phyloP scores from a whole-genome alignment of 2,113 vertebrate species.

The Rattus rattus region DNA sequence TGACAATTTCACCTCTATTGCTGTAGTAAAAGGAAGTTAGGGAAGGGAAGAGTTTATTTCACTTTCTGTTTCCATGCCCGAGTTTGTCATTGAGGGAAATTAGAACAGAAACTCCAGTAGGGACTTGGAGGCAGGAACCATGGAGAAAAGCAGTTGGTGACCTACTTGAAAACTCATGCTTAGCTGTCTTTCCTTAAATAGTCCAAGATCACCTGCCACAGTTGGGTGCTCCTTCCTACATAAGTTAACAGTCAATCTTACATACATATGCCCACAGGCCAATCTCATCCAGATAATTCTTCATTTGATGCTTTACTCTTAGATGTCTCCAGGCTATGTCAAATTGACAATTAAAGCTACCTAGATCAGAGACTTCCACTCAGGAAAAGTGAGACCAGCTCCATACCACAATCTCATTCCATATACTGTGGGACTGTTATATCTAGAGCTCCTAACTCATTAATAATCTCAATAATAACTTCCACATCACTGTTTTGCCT shows the following conservation, averaged over 20 bases:
- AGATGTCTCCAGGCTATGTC: not conserved
- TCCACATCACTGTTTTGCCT: conserved; percentile 14
- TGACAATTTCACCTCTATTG: not conserved
- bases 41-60: not conserved
- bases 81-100: not conserved
- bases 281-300: no score
- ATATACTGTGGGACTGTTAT: not conserved
- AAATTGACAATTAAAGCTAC: not conserved
- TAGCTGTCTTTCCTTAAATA: not conserved
- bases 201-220: not conserved
- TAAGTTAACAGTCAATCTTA: not conserved
- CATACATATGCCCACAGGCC: no score
- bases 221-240: no score
- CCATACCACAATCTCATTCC: not conserved
- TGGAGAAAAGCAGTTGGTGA: not conserved
- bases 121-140: not conserved
- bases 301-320: not conserved
- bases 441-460: not conserved
- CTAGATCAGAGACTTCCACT: not conserved
- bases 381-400: not conserved
- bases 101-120: not conserved
- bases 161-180: not conserved
- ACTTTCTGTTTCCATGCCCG: not conserved
- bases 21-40: not conserved
- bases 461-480: conserved; percentile 10